Evolutionary conservation across 2,113 vertebrate species (phyloP).

Genomic region (Poecile atricapillus): DNA sequence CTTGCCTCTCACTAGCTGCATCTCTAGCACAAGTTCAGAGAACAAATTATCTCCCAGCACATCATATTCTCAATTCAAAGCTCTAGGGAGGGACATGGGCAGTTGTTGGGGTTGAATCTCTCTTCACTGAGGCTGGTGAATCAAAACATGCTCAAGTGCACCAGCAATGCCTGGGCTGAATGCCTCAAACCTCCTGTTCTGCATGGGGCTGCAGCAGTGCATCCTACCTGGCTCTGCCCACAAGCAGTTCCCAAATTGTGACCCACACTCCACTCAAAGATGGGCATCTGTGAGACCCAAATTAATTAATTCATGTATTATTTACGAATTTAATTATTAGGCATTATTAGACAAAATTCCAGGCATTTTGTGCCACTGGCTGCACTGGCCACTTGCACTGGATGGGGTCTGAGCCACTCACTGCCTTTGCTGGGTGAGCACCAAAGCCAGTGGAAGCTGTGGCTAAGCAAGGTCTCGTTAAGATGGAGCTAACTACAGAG

Average conservation of each 20-base stretch:
- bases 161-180: background rate
- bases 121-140: background rate
- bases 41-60: background rate
- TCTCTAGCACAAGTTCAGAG: background rate
- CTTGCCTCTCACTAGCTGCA: background rate
- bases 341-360: background rate
- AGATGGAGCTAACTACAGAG: background rate
- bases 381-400: background rate
- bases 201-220: background rate
- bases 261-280: background rate
- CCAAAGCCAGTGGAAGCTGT: background rate
- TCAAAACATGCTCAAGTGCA: background rate
- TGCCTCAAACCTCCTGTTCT: background rate
- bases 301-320: background rate
- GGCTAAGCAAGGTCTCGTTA: background rate
- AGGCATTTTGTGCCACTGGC: background rate
- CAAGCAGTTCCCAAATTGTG: background rate
- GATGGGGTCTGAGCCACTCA: fast-evolving
- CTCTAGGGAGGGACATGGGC: background rate
- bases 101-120: background rate
- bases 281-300: background rate
- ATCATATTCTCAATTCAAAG: background rate
- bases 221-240: background rate
- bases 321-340: background rate
- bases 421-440: background rate